Evolutionary conservation across 2,113 vertebrate species (phyloP).

Genomic region (Struthidea cinerea): DNA sequence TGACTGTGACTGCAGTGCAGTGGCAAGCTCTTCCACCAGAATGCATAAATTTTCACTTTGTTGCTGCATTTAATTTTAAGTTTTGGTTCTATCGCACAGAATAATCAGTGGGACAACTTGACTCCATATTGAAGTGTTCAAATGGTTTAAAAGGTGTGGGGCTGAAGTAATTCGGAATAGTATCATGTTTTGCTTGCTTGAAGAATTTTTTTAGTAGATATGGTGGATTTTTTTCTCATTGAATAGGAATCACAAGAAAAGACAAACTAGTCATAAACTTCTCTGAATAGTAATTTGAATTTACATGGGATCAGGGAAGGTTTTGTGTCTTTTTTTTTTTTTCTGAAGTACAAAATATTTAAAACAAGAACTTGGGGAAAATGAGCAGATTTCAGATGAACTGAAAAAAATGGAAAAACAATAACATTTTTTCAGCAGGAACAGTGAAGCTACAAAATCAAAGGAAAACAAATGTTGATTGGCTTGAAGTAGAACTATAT

Average conservation of each 20-base stretch:
- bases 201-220: background rate
- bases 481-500: background rate
- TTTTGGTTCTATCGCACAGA: background rate
- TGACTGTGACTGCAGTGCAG: background rate
- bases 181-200: background rate
- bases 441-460: background rate
- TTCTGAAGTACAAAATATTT: background rate
- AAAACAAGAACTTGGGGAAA: background rate
- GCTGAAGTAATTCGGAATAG: background rate
- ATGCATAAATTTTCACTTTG: background rate
- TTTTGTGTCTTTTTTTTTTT: background rate
- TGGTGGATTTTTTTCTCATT: background rate
- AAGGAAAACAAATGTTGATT: background rate
- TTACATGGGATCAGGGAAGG: background rate
- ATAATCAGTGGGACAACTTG: background rate
- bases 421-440: background rate
- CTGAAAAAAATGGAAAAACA: background rate
- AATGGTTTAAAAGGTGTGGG: background rate
- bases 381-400: background rate
- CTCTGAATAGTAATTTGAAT: background rate
- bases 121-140: background rate
- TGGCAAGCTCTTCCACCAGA: background rate
- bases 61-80: background rate
- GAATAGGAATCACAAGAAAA: background rate
- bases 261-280: background rate